Evolutionary conservation across 2,113 vertebrate species (phyloP).

Genomic region (Lepus europaeus): DNA sequence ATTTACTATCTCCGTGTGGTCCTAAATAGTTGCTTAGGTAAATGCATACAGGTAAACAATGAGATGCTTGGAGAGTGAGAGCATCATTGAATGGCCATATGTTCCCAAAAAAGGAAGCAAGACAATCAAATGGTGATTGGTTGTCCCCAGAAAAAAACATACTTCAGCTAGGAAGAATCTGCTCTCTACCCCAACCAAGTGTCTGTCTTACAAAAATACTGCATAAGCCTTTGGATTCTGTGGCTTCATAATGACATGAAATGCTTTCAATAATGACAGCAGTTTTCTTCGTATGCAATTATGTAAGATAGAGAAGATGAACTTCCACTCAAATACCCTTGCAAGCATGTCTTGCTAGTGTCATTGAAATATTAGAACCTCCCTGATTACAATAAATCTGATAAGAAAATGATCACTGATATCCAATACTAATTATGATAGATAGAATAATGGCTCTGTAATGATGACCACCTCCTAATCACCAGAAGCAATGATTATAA

Average conservation of each 20-base stretch:
- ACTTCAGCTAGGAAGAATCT: constrained; percentile 87
- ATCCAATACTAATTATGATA: neutral
- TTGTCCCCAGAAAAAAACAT: constrained; percentile 85
- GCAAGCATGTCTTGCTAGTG: neutral
- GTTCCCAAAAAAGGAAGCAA: constrained; percentile 83
- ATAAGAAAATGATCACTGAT: neutral
- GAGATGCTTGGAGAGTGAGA: constrained; percentile 75
- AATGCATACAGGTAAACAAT: constrained; percentile 82
- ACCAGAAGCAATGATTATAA: neutral
- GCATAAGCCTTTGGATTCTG: constrained; percentile 67
- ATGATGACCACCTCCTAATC: neutral
- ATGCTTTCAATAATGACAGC: constrained; percentile 29
- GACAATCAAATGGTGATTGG: constrained; percentile 83
- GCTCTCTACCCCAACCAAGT: constrained; percentile 78
- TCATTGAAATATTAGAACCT: neutral
- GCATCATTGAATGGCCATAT: constrained; percentile 79
- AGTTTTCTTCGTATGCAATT: constrained; percentile 8
- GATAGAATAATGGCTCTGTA: neutral
- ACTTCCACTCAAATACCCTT: neutral
- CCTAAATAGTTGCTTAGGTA: constrained; percentile 65
- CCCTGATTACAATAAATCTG: neutral
- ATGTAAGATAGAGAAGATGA: constrained; percentile 13
- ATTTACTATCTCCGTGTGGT: constrained; percentile 41
- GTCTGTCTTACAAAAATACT: constrained; percentile 81
- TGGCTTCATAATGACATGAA: neutral